Evolutionary conservation across 2,888 invertebrate species (phyloP), one percentile per base, ranked within the genome.

Genomic region (Leistus spinibarbis): DNA sequence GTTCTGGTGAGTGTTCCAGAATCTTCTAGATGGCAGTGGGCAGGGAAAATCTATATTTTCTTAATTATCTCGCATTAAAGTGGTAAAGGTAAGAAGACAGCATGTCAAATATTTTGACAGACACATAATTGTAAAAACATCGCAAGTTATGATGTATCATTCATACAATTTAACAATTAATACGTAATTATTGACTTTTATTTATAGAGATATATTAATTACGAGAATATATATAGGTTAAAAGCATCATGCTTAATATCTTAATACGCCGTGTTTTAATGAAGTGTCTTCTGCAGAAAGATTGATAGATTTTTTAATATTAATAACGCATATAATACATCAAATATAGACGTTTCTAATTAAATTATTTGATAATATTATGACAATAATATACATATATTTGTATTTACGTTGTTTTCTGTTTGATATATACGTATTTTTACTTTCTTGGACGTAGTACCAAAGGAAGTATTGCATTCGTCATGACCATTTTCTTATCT

Each of bases 251-350:
- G 40, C 40, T 40, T 40, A 40, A 40, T 13, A 40, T 40, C 40
- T 40, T 17, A 60, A 10, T 60, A 20, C 66, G 20, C 40, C 66
- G 53, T 27, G 40, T 40, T 40, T 17, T 66, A 66, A 66, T 66
- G 24, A 66, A 53, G 40, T 66, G 53, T 66, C 66, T 66, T 16
- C 40, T 20, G 24, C 53, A 24, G 66, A 19, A 40, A 40, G 66
- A 66, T 66, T 66, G 66, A 66, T 66, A 66, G 66, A 53, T 40
- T 66, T 54, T 17, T 20, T 10, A 40, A 40, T 10, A 40, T 40
- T 40, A 40, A 40, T 40, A 40, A 40, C 40, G 40, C 40, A 40
- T 40, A 40, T 40, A 40, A 40, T 40, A 40, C 40, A 40, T 40
- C 40, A 40, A 40, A 40, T 40, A 40, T 40, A 13, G 40, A 40